Conservation (phyloP, 2,113 vertebrate species). For the Petaurus breviceps region DNA sequence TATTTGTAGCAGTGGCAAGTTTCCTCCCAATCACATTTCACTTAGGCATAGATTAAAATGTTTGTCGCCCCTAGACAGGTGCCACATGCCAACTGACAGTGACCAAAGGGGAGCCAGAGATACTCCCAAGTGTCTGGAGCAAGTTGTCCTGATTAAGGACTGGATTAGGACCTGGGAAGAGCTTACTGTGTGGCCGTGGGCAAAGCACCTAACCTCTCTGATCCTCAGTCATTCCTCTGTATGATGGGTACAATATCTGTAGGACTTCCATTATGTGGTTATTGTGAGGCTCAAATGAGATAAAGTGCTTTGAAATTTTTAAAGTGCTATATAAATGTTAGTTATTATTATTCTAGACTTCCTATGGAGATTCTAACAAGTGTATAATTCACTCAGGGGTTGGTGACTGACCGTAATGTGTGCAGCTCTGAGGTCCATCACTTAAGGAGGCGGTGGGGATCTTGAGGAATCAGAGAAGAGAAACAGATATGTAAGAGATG, state of each 20-base stretch:
- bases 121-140: neutral
- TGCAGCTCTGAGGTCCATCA: neutral
- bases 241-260: neutral
- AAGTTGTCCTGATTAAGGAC: constrained; percentile 9
- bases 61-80: neutral
- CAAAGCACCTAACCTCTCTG: neutral
- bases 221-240: neutral
- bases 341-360: neutral
- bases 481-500: neutral
- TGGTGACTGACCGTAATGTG: neutral
- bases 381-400: neutral
- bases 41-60: neutral
- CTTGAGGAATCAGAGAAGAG: neutral
- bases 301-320: neutral
- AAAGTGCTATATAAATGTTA: neutral
- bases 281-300: neutral
- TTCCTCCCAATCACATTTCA: neutral
- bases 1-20: neutral
- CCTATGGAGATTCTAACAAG: neutral
- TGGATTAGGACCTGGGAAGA: neutral
- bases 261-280: neutral
- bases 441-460: neutral
- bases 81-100: neutral
- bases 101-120: neutral
- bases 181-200: neutral